Conservation (phyloP, 2,113 vertebrate species). For the Amblyopsis rosae region DNA sequence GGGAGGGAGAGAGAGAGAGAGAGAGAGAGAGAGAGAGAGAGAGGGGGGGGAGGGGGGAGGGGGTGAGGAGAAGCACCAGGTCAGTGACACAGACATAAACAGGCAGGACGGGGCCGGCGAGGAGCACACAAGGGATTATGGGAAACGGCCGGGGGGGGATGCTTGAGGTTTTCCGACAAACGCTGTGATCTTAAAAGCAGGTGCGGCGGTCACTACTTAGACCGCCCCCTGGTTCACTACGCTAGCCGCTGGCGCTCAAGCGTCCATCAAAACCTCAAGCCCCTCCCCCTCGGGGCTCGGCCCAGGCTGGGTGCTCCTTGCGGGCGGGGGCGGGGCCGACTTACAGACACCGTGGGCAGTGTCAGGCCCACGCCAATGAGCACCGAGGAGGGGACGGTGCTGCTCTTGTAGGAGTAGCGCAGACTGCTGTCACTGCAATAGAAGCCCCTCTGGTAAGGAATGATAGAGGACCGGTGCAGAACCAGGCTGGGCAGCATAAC, state of each 20-base stretch:
- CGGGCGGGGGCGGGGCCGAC: conserved; percentile 59
- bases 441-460: conserved; percentile 77
- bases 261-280: conserved; percentile 41
- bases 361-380: conserved; percentile 80
- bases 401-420: conserved; percentile 74
- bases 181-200: not conserved
- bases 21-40: conserved; percentile 36
- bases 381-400: conserved; percentile 80
- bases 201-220: not conserved
- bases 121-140: conserved; percentile 64
- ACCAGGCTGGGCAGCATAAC: conserved; percentile 77
- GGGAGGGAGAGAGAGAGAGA: conserved; percentile 50
- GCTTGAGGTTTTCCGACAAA: conserved; percentile 28
- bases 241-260: not conserved
- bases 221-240: too few relatives aligned
- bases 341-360: conserved; percentile 84
- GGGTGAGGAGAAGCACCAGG: conserved; percentile 52
- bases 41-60: conserved; percentile 22
- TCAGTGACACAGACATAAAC: conserved; percentile 74
- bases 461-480: conserved; percentile 74
- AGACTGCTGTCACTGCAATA: conserved; percentile 74
- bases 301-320: conserved; percentile 34
- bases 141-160: conserved; percentile 38
- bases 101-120: conserved; percentile 50
- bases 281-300: conserved; percentile 36